Evolutionary conservation across 2,797 vertebrate genomes (phyloP).

Genomic region (Phrynocephalus forsythii): DNA sequence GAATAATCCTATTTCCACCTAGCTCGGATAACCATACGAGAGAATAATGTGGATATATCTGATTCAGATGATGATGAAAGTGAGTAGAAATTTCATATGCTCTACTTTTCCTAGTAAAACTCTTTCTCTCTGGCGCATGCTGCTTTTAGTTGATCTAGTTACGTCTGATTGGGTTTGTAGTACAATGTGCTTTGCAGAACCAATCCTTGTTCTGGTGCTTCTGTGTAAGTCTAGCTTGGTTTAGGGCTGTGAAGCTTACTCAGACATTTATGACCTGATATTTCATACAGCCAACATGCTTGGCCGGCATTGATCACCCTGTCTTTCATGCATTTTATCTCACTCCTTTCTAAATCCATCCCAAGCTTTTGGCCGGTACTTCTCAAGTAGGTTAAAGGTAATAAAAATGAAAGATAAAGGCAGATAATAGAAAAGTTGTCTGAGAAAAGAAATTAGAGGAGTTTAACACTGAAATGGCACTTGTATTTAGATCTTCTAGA

Average conservation of each 20-base stretch:
- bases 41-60: conserved; percentile 90
- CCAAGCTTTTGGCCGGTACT: not conserved
- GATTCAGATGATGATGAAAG: conserved; percentile 96
- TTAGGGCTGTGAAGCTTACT: not conserved
- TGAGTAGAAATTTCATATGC: conserved; percentile 71
- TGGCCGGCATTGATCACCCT: too few relatives aligned
- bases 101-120: conserved; percentile 13
- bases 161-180: not conserved
- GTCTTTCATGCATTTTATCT: not conserved
- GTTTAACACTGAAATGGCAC: not conserved
- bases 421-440: too few relatives aligned
- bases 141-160: not conserved
- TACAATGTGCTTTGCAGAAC: not conserved
- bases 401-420: not conserved
- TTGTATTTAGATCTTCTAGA: not conserved
- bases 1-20: conserved; percentile 43
- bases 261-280: not conserved
- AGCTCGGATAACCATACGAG: conserved; percentile 88
- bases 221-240: not conserved
- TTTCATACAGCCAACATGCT: not conserved
- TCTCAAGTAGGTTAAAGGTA: not conserved
- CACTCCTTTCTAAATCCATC: not conserved
- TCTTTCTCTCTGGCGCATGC: not conserved
- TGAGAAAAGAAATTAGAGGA: not conserved
- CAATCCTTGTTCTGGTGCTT: not conserved